phyloP scores from a whole-genome alignment of 2,113 vertebrate genomes.

The Forbesichthys agassizii region DNA sequence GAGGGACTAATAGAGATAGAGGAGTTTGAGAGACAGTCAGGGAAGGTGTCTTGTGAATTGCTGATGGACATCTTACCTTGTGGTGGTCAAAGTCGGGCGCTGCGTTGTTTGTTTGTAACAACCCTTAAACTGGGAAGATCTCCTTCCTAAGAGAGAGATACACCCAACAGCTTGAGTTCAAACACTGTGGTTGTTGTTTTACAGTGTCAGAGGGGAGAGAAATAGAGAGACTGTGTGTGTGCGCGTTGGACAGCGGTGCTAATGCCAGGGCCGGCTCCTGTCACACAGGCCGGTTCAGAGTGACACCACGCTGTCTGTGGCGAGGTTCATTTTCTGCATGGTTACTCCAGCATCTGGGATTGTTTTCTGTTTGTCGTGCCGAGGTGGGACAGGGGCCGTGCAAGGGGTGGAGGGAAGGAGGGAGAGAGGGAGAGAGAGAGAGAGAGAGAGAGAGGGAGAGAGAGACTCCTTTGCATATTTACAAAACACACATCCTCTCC shows the following conservation, averaged over 20 bases:
- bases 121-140: conserved; percentile 42
- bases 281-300: conserved; percentile 48
- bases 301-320: conserved; percentile 46
- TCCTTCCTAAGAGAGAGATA: conserved; percentile 36
- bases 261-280: conserved; percentile 49
- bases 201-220: conserved; percentile 22
- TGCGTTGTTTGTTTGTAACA: neutral
- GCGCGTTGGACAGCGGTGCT: conserved; percentile 1
- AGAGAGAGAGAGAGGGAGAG: conserved; percentile 7
- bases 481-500: conserved; percentile 43
- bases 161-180: conserved; percentile 53
- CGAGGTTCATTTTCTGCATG: conserved; percentile 76
- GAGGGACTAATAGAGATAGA: conserved; percentile 5
- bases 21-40: neutral
- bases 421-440: conserved; percentile 13
- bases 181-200: conserved; percentile 34
- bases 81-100: conserved; percentile 31
- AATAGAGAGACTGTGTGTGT: neutral
- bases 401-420: conserved; percentile 17
- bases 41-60: conserved; percentile 42
- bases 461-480: conserved; percentile 58
- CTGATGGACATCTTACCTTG: conserved; percentile 62
- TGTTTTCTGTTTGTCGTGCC: conserved; percentile 57
- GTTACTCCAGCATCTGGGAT: conserved; percentile 75
- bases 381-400: conserved; percentile 55